Evolutionary conservation across 2,888 invertebrate genomes (phyloP).

Genomic region (Sussaba pulchella): DNA sequence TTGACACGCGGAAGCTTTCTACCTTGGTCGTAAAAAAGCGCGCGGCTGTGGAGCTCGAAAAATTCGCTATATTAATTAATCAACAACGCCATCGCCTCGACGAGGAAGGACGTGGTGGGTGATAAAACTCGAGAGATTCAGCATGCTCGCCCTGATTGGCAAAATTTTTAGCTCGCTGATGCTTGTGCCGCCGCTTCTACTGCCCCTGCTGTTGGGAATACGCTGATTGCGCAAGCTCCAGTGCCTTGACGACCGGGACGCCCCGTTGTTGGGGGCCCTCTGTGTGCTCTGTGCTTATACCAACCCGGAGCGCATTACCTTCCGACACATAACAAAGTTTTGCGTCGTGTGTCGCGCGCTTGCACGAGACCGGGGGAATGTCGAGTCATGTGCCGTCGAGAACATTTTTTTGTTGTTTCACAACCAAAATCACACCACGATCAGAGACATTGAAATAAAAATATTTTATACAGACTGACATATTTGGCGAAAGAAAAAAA

Average conservation of each 20-base stretch:
- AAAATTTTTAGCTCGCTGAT: constrained; percentile 47
- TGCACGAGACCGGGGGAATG: constrained; percentile 22
- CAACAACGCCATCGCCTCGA: not conserved
- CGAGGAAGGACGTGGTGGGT: constrained; percentile 40
- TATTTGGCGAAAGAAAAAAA: not conserved
- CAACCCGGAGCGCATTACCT: constrained; percentile 32
- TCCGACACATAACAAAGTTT: constrained; percentile 74
- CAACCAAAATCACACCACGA: constrained; percentile 3
- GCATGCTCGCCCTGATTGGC: constrained; percentile 51
- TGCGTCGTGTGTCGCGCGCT: constrained; percentile 60
- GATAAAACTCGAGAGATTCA: constrained; percentile 13
- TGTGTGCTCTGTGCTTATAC: constrained; percentile 45
- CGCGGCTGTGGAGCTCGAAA: not conserved
- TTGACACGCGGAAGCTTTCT: constrained; percentile 18
- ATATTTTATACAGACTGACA: not conserved
- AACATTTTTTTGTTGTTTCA: not conserved
- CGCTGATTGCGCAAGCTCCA: constrained; percentile 78
- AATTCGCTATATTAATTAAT: not conserved
- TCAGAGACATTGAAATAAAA: constrained; percentile 1
- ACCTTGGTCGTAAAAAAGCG: constrained; percentile 16
- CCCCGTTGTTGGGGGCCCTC: constrained; percentile 67
- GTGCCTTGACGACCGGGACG: constrained; percentile 81
- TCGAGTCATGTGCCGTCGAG: not conserved
- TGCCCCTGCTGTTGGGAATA: constrained; percentile 53
- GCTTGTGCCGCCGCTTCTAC: constrained; percentile 40